phyloP scores from a whole-genome alignment of 2,113 vertebrate genomes.

The Sapayoa aenigma region DNA sequence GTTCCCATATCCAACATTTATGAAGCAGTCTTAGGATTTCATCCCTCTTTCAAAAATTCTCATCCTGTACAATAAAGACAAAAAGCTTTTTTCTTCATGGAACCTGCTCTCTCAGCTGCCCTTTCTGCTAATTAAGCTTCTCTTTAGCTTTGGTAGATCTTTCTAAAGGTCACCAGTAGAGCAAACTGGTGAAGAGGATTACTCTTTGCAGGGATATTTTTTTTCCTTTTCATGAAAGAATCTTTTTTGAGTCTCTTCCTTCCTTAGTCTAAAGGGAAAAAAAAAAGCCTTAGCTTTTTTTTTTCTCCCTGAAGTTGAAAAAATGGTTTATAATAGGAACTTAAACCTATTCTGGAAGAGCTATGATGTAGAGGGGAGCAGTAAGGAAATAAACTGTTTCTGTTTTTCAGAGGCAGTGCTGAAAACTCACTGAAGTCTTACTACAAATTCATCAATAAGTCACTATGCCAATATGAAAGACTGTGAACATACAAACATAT shows the following conservation, averaged over 20 bases:
- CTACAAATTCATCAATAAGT: not conserved
- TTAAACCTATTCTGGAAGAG: not conserved
- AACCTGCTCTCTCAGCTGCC: conserved; percentile 49
- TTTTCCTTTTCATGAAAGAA: conserved; percentile 1
- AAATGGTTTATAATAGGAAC: not conserved
- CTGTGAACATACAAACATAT: not conserved
- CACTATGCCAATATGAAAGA: not conserved
- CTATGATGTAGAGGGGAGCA: not conserved
- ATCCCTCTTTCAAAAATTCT: conserved; percentile 56
- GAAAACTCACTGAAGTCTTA: not conserved
- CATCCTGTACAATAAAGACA: conserved; percentile 36
- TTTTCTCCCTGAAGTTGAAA: not conserved
- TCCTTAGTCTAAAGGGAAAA: not conserved
- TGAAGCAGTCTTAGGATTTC: not conserved
- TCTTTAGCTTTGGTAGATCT: conserved; percentile 57
- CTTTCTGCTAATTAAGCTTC: conserved; percentile 72
- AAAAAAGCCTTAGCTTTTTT: not conserved
- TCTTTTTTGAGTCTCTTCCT: not conserved
- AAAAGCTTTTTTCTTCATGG: conserved; percentile 40
- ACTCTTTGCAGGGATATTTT: conserved; percentile 1
- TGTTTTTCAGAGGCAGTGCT: not conserved
- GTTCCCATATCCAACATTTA: conserved; percentile 4
- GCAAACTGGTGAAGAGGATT: conserved; percentile 53
- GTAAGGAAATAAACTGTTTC: not conserved
- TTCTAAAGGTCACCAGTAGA: conserved; percentile 71